Evolutionary conservation across 1,140 invertebrate genomes (phyloP), one percentile per base, ranked within the genome.

Genomic region (Lucilia cuprina): DNA sequence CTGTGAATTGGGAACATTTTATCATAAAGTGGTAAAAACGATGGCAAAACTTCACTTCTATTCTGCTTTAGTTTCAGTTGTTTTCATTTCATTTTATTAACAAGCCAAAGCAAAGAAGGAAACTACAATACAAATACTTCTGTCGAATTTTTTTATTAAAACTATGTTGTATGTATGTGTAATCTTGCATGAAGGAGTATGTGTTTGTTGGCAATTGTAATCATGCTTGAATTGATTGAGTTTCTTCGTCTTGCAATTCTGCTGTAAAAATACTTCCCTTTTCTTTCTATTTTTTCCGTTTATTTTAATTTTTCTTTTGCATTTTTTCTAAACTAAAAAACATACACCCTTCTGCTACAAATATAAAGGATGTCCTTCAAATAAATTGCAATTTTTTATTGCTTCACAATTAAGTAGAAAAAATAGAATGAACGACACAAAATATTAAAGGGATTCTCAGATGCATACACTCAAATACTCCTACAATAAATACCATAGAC

Each of bases 311-410:
- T 47, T 50, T 49, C 47, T 80, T 80, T 80, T 49, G 19, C 19
- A 21, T 2, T 70, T 70, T n/a, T 25, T 70, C n/a, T 21, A 70
- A 70, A 70, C 65, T 9, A 25, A 9, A 70, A 10, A 8, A 55
- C 9, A 55, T 83, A 78, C 85, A 86, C 82, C 80, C 84, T 41
- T 41, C 41, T 7, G 41, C 84, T 84, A 41, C 19, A 25, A 80
- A 80, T 50, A 17, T 41, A 21, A 84, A 86, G 86, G 84, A 86
- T 88, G 89, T 90, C 89, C 89, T 90, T 90, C 89, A 86, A 50
- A 86, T 85, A 84, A 89, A 90, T 90, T 89, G 88, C 88, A 90
- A 49, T 89, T 90, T 88, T 89, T 90, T 90, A 90, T 90, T 87
- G 85, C 85, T 84, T 86, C 87, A 87, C 89, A 90, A 90, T 90